Base-by-base conservation (phyloP, 30 jellyfish, hydroid and myxozoan genomes). In the Turritopsis dohrnii region DNA sequence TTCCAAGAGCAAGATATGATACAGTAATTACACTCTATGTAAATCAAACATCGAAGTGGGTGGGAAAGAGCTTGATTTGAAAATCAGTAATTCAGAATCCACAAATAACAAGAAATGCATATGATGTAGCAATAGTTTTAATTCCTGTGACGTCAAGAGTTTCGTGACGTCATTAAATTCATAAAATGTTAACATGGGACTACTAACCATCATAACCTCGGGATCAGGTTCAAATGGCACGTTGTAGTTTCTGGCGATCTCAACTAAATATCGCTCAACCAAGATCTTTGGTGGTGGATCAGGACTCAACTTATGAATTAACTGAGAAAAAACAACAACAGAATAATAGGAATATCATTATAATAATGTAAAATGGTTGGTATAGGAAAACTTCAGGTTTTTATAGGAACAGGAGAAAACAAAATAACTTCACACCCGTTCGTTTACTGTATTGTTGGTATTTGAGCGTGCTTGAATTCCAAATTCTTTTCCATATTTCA, bases 401-500 rank as follows among this genome's bases (percentile, higher is more conserved):
- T 41, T 5, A 3, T 3, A 41, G 60, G 60, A 41, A 41, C 5
- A 41, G 60, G 60, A n/a, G n/a, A 41, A 41, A 41, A 41, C 60
- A 41, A 41, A n/a, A n/a, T n/a, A n/a, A n/a, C n/a, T 21, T 4
- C 90, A 72, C 74, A 91, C 97, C 71, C 96, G 28, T 73, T 92
- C 98, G 53, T 92, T 92, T 0, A 92, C 98, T 52, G 98, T 84
- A 54, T 82, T 84, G 79, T 80, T 85, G 52, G 89, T 71, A 73
- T 92, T 92, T 31, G 94, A 84, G 73, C 96, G 82, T 79, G 98
- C 98, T 71, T 88, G 98, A 66, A 84, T 88, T 20, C 95, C 98
- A 82, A 92, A 92, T 66, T 92, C 98, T 81, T 92, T 92, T 66
- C 98, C 98, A 88, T 92, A 92, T 76, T 92, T 92, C 83, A 92